Evolutionary conservation across 2,888 invertebrate species (phyloP), one percentile per base, ranked within the genome.

Genomic region (Malachius bipustulatus): DNA sequence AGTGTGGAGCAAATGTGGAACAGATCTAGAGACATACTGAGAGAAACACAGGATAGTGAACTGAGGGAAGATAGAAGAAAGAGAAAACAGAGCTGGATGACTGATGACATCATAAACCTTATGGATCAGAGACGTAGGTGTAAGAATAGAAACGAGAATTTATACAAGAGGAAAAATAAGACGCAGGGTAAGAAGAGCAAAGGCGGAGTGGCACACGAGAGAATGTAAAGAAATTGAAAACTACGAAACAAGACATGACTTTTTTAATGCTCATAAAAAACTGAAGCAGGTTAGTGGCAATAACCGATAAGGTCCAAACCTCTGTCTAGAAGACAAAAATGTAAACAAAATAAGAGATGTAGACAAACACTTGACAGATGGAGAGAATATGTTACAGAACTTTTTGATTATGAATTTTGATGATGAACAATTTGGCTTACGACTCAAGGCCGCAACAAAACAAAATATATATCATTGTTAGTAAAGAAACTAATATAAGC

Each of bases 381-480:
- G 31, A 31, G 14, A 15, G 31, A 31, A 31, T 31, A 31, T 31
- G 10, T 31, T 31, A 14, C 3, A 31, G 31, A 31, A 15, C 31
- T 31, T 31, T 14, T 31, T 31, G 31, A 31, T 13, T 15, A 31
- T 31, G 31, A 31, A n/a, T n/a, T n/a, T n/a, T n/a, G n/a, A n/a
- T 48, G 16, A 45, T 12, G n/a, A n/a, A n/a, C n/a, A n/a, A n/a
- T n/a, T n/a, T n/a, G n/a, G n/a, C n/a, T n/a, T n/a, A n/a, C n/a
- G n/a, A n/a, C n/a, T n/a, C n/a, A n/a, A n/a, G n/a, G n/a, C n/a
- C n/a, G n/a, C n/a, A n/a, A n/a, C n/a, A n/a, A n/a, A n/a, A n/a
- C n/a, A n/a, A n/a, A n/a, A n/a, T n/a, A n/a, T n/a, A n/a, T n/a
- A n/a, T n/a, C n/a, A n/a, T n/a, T n/a, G n/a, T n/a, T n/a, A n/a